phyloP scores from a whole-genome alignment of 2,888 invertebrate species.

The Saturnia japonica region DNA sequence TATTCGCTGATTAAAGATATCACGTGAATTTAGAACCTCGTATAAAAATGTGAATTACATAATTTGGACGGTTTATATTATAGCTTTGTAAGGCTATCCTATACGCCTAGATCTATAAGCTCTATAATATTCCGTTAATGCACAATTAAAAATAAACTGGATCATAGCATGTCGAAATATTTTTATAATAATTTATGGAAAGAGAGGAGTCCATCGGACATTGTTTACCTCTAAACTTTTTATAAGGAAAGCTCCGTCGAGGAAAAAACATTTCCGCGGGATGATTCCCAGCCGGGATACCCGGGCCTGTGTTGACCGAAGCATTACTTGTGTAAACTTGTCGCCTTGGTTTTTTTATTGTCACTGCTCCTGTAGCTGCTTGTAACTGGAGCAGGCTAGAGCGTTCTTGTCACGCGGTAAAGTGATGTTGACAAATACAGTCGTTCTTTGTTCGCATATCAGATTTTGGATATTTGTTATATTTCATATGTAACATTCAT shows the following conservation, averaged over 20 bases:
- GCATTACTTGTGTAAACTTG: slow-evolving; percentile 76
- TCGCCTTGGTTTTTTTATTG: slow-evolving; percentile 50
- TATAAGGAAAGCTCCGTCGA: slow-evolving; percentile 29
- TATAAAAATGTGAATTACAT: not conserved
- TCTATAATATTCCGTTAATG: not conserved
- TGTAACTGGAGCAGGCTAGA: slow-evolving; percentile 29
- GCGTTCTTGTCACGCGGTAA: slow-evolving; percentile 31
- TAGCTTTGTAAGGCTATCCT: too few relatives aligned
- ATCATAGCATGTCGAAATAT: not conserved
- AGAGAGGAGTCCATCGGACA: slow-evolving; percentile 40
- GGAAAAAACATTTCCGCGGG: slow-evolving; percentile 42
- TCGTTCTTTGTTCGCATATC: slow-evolving; percentile 2
- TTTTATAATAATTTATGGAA: not conserved
- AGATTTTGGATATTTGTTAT: slow-evolving; percentile 3
- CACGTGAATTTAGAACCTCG: not conserved
- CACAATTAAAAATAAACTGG: not conserved
- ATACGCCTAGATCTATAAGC: too few relatives aligned
- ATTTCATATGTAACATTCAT: not conserved
- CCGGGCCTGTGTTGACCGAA: slow-evolving; percentile 61
- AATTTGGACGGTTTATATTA: not conserved
- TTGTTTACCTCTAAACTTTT: slow-evolving; percentile 48
- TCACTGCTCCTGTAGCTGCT: slow-evolving; percentile 33
- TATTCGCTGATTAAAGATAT: not conserved
- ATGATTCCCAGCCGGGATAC: slow-evolving; percentile 32
- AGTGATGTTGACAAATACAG: slow-evolving; percentile 31